Evolutionary conservation across 2,113 vertebrate species (phyloP).

Genomic region (Pagrus major): DNA sequence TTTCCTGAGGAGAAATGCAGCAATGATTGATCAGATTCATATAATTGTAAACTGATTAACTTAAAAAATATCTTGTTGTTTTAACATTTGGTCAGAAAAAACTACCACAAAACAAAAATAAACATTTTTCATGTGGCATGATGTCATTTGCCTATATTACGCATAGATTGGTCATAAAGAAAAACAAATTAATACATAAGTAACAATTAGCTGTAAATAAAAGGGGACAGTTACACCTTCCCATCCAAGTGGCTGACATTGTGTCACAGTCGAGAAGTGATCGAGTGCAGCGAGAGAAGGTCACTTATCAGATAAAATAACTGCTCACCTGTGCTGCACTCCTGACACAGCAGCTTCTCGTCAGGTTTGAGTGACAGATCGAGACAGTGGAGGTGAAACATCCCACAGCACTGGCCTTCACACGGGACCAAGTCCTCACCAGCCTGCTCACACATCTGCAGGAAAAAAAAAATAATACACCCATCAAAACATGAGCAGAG

Average conservation of each 20-base stretch:
- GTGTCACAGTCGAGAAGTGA: background rate
- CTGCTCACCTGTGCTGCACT: conserved; percentile 92
- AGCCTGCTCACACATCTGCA: conserved; percentile 91
- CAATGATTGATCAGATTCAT: background rate
- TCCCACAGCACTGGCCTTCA: conserved; percentile 93
- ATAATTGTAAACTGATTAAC: too few species aligned
- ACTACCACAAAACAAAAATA: background rate
- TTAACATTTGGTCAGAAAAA: background rate
- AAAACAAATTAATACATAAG: background rate
- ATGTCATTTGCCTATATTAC: too few species aligned
- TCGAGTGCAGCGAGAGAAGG: background rate
- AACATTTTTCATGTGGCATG: background rate
- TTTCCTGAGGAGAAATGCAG: conserved; percentile 81
- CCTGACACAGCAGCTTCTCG: conserved; percentile 90
- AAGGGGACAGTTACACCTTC: background rate
- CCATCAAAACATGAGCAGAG: background rate
- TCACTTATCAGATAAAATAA: too few species aligned
- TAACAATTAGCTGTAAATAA: background rate
- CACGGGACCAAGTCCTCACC: conserved; percentile 91
- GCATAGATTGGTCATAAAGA: background rate
- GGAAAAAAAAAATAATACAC: rapidly evolving
- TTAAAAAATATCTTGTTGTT: background rate
- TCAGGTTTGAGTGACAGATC: conserved; percentile 85
- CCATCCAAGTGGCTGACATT: background rate
- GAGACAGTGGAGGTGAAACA: conserved; percentile 93